Evolutionary conservation across 2,888 invertebrate genomes (phyloP).

Genomic region (Neoascia interrupta): DNA sequence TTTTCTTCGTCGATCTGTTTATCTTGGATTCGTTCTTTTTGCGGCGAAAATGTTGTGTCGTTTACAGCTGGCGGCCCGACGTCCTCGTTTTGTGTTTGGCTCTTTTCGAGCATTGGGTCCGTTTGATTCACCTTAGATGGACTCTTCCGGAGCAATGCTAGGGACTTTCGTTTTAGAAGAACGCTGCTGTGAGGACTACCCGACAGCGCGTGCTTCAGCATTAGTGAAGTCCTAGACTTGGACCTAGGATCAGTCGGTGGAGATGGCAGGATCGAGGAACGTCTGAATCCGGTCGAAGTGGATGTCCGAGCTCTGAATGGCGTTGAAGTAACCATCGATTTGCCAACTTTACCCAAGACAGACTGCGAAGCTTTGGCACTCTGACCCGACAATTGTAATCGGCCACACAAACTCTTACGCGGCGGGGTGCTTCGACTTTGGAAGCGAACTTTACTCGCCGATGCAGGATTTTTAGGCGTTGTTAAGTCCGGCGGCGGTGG

Average conservation of each 20-base stretch:
- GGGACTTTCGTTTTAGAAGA: slow-evolving; percentile 36
- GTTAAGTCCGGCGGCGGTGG: background rate
- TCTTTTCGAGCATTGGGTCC: background rate
- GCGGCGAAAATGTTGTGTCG: slow-evolving; percentile 30
- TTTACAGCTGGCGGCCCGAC: background rate
- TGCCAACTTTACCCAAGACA: background rate
- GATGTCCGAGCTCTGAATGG: slow-evolving; percentile 25
- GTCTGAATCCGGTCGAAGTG: background rate
- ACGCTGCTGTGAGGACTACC: background rate
- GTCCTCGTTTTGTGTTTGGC: background rate
- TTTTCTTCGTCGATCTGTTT: no score
- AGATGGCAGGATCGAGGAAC: slow-evolving; percentile 7
- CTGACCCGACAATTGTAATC: slow-evolving; percentile 4
- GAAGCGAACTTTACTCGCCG: slow-evolving; percentile 5
- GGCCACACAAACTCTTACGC: slow-evolving; percentile 31
- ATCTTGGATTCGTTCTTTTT: slow-evolving; percentile 13
- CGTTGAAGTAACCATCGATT: slow-evolving; percentile 47
- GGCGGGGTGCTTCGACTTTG: slow-evolving; percentile 50
- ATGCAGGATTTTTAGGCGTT: slow-evolving; percentile 42
- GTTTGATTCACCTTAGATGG: background rate
- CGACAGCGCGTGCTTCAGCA: slow-evolving; percentile 49
- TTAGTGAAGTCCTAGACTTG: slow-evolving; percentile 36
- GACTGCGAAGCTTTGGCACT: slow-evolving; percentile 10
- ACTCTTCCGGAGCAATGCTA: slow-evolving; percentile 28
- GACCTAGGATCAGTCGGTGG: slow-evolving; percentile 2